Conservation (phyloP, 2,888 invertebrate genomes). For the Arge pagana region DNA sequence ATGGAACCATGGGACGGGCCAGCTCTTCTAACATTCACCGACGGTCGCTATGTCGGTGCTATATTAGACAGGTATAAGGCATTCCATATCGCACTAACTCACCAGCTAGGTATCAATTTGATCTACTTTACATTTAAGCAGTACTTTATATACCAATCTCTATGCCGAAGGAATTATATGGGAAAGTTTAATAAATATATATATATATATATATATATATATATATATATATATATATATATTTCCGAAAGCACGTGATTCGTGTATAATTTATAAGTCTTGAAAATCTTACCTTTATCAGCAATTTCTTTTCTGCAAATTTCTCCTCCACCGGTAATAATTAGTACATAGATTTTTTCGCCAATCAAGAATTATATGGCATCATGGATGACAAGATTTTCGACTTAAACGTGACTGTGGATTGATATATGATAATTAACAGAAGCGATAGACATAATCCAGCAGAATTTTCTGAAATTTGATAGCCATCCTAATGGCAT, state of each 20-base stretch:
- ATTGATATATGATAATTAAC: conserved; percentile 2
- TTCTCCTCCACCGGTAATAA: no score
- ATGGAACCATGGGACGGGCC: conserved; percentile 99
- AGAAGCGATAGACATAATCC: conserved; percentile 11
- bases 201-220: no score
- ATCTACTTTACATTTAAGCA: conserved; percentile 9
- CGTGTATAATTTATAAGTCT: conserved; percentile 8
- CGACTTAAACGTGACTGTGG: conserved; percentile 4
- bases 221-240: no score
- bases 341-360: not conserved
- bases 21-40: conserved; percentile 95
- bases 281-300: conserved; percentile 20
- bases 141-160: conserved; percentile 1
- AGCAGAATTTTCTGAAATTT: no score
- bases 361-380: conserved; percentile 1
- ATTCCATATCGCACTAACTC: conserved; percentile 24
- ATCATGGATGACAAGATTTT: conserved; percentile 14
- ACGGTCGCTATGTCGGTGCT: conserved; percentile 94
- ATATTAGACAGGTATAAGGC: conserved; percentile 67
- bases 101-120: conserved; percentile 17
- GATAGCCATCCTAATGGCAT: no score
- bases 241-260: conserved; percentile 14
- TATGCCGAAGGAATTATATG: conserved; percentile 9
- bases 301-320: no score
- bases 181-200: not conserved